These are phyloP conservation scores for Dipodomys spectabilis DNA, from an alignment of 2,113 vertebrate species.

Conservation along the genomic window DNA sequence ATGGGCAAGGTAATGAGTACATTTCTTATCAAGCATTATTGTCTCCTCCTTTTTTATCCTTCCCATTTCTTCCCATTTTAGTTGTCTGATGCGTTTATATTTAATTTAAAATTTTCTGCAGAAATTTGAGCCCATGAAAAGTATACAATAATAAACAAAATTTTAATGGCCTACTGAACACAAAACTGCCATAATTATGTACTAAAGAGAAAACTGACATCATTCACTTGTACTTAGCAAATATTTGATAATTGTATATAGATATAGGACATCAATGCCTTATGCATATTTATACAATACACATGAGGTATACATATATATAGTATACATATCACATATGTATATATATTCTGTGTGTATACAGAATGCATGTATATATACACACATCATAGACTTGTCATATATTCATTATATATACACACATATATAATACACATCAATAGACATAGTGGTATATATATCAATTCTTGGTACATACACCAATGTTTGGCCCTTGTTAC, in stretches of 20 bases:
- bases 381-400: neutral
- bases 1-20: too few species aligned
- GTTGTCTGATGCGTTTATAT: conserved; percentile 55
- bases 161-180: conserved; percentile 64
- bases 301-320: neutral
- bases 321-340: too few species aligned
- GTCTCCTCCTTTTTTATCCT: too few species aligned
- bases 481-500: neutral
- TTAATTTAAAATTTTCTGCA: conserved; percentile 49
- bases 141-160: conserved; percentile 38
- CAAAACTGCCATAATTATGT: conserved; percentile 32
- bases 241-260: conserved; percentile 6
- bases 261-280: too few species aligned
- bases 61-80: neutral
- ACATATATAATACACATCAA: neutral
- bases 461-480: neutral
- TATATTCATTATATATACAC: neutral
- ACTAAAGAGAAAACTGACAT: conserved; percentile 60
- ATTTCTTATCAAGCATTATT: too few species aligned
- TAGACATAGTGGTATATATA: neutral
- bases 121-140: conserved; percentile 16
- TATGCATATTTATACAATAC: neutral
- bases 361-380: neutral
- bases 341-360: too few species aligned
- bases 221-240: neutral